Evolutionary conservation across 1,140 invertebrate species (phyloP), one percentile per base, ranked within the genome.

Genomic region (Eupristina koningsbergeri): DNA sequence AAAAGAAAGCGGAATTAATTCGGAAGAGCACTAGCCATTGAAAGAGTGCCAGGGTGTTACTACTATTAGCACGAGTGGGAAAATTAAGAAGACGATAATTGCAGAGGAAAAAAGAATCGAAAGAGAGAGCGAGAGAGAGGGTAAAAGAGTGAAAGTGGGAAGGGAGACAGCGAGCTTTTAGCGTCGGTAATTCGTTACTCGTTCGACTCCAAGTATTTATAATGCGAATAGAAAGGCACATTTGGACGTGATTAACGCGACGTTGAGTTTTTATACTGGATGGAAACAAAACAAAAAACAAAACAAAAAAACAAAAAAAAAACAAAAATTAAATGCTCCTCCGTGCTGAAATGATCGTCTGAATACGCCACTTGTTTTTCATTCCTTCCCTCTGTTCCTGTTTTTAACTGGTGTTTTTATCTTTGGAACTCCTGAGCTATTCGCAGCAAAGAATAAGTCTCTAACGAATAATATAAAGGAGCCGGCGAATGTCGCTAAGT

Each of bases 21-120:
- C 45, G n/a, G 41, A 75, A 50, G 73, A 75, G 45, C 73, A 47
- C 45, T 73, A 19, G 41, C 31, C 17, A 39, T 39, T 67, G 64
- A 67, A 67, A 36, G 31, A 36, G 34, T 67, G 31, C 13, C 64
- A 47, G 73, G 41, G 26, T 47, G 45, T 75, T 75, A 53, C 47
- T 61, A 47, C 64, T 69, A 53, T 53, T 80, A 80, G 47, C 45
- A 17, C 34, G 50, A 74, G 67, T 73, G 36, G 29, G 31, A 74
- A 74, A 81, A 81, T 81, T 64, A 47, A 76, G 41, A 75, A 82
- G 58, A 75, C 19, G 71, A 76, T 75, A 63, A 82, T 74, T 73
- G 0, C n/a, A 74, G 15, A 11, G 15, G 7, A 61, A 26, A 61
- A 29, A 61, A 41, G 39, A 47, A 79, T 41, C 5, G 63, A 15